Evolutionary conservation across 2,888 invertebrate species (phyloP).

Genomic region (Lymantria dispar): DNA sequence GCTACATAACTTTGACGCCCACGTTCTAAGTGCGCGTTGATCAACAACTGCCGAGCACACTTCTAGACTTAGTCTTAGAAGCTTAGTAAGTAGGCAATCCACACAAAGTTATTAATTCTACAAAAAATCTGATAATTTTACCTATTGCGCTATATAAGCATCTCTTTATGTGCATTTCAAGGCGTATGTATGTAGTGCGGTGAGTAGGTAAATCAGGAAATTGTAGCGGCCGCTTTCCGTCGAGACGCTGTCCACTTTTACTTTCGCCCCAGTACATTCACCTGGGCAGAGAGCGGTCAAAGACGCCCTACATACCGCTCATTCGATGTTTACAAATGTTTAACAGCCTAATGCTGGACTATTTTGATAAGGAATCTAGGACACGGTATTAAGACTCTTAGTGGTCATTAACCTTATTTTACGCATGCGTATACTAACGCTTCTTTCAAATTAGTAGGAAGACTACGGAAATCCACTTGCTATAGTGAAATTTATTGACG

Average conservation of each 20-base stretch:
- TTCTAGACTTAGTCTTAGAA: too few species aligned
- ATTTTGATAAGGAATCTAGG: conserved; percentile 7
- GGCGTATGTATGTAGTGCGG: conserved; percentile 13
- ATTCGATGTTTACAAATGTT: conserved; percentile 37
- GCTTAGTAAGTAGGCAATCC: too few species aligned
- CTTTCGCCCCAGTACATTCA: conserved; percentile 72
- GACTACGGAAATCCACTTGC: too few species aligned
- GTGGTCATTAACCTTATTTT: not conserved
- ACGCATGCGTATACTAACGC: too few species aligned
- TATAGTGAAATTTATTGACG: too few species aligned
- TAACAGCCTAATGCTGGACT: not conserved
- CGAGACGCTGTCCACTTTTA: conserved; percentile 64
- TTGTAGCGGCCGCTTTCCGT: conserved; percentile 49
- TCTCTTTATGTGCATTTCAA: not conserved
- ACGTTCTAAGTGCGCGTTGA: too few species aligned
- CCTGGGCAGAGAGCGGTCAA: conserved; percentile 51
- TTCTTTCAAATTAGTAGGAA: too few species aligned
- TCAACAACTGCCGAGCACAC: too few species aligned
- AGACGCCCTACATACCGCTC: conserved; percentile 51
- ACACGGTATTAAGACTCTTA: not conserved
- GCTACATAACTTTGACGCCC: too few species aligned
- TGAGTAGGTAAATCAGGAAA: conserved; percentile 47
- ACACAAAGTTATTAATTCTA: too few species aligned
- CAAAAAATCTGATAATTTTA: too few species aligned
- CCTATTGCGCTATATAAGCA: too few species aligned